Base-by-base conservation (phyloP, 2,113 vertebrate genomes). In the Chloropsis hardwickii region DNA sequence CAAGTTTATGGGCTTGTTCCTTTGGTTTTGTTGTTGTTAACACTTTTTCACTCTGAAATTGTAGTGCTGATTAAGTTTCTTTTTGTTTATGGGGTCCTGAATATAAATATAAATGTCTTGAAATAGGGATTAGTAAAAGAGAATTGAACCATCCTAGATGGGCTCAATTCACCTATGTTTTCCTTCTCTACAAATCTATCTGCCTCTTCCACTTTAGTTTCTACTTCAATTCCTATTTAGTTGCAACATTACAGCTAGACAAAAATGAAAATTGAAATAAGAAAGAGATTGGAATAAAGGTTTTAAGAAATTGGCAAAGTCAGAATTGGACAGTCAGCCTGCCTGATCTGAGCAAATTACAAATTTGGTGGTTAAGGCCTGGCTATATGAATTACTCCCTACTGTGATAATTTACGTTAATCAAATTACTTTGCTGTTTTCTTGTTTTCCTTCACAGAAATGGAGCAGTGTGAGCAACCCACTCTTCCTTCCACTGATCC, bases 381-480 rank as follows among this genome's bases (percentile, higher is more conserved):
- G 37, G 12, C 81, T 87, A 12, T 2, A 2, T 58, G 28, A 84
- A 54, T 89, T 42, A 35, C 21, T 65, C 33, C 24, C 35, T 94
- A 11, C 60, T 88, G 31, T 81, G 64, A n/a, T 65, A 23, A 66
- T 22, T 58, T 28, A n/a, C 12, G 37, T 79, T 27, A 58, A 28
- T 85, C 22, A 50, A 51, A 81, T 62, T 60, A 7, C 11, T 57
- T 40, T 81, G 4, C 39, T 72, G 17, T 21, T 61, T 48, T 81
- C 9, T 53, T 78, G 31, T 87, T 73, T 81, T 72, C 47, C 78
- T 79, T 94, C 84, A 60, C 88, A 99, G 99, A 99, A 99, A 92
- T 99, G 99, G 99, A 98, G 98, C 96, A 99, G 99, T 13, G 99
- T 99, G 85, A 99, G 98, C 98, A 99, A 99, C 93, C 99, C 99